Conservation (phyloP, 2,888 invertebrate species). For the Drosophila helvetica region DNA sequence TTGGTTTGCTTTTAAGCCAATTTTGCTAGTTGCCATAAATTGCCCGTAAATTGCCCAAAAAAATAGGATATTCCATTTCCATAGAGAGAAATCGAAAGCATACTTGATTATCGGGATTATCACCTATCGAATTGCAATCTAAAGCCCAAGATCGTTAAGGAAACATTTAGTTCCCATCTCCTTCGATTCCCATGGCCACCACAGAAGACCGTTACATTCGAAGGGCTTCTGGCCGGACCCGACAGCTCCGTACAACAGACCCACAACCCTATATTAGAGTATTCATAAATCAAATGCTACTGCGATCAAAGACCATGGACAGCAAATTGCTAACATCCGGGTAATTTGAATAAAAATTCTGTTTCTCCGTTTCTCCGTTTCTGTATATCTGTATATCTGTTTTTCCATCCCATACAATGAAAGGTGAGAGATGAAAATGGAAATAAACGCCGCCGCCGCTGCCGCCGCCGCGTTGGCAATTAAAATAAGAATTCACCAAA, state of each 20-base stretch:
- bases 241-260: conserved; percentile 1
- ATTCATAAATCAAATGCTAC: conserved; percentile 70
- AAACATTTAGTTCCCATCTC: no score
- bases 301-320: conserved; percentile 57
- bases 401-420: conserved; percentile 23
- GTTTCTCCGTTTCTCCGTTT: conserved; percentile 21
- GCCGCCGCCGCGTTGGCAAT: conserved; percentile 47
- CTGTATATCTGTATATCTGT: conserved; percentile 1
- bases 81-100: neutral
- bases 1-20: conserved; percentile 27
- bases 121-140: neutral
- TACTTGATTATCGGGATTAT: neutral
- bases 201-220: conserved; percentile 24
- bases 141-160: neutral
- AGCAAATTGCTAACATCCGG: conserved; percentile 76
- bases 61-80: neutral
- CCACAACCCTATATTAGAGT: conserved; percentile 46
- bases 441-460: conserved; percentile 41
- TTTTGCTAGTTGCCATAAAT: no score
- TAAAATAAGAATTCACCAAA: conserved; percentile 57
- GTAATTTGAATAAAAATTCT: conserved; percentile 73
- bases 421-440: conserved; percentile 50
- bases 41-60: neutral
- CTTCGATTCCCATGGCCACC: conserved; percentile 21
- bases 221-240: conserved; percentile 3